Percentiles rank a stretch among this genome's conserved stretches.
These are phyloP conservation scores for Triplophysa bombifrons DNA, from an alignment of 2,797 vertebrate genomes.

Conservation along the genomic window DNA sequence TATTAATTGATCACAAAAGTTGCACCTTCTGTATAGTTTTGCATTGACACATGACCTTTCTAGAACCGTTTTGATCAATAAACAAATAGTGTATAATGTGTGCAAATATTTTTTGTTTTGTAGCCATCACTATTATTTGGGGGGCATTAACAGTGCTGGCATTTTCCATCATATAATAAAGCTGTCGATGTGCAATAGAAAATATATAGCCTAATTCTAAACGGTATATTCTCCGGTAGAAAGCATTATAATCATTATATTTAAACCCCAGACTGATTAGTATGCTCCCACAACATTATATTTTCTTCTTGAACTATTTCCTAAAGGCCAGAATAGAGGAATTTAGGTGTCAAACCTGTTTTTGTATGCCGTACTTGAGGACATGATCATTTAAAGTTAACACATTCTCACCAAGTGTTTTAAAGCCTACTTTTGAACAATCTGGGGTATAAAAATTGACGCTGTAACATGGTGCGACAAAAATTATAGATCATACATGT, in stretches of 20 bases:
- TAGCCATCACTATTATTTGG: not conserved
- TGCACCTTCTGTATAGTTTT: not conserved
- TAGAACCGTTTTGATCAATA: not conserved
- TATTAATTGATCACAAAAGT: not conserved
- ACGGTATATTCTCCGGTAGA: not conserved
- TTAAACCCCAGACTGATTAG: not conserved
- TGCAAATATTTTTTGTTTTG: not conserved
- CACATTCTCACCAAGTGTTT: not conserved
- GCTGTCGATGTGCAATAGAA: not conserved
- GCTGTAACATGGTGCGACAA: not conserved
- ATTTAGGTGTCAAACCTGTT: constrained; percentile 22
- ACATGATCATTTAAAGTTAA: not conserved
- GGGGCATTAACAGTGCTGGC: not conserved
- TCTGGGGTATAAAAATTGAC: not conserved
- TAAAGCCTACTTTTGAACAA: not conserved
- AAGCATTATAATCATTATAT: not conserved
- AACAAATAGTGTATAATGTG: not conserved
- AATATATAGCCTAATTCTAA: not conserved
- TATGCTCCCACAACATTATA: too few relatives aligned
- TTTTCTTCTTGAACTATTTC: not conserved
- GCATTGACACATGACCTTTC: not conserved
- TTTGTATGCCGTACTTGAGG: not conserved
- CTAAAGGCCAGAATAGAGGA: not conserved
- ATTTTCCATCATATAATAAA: not conserved
- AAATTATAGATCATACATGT: not conserved